Percentiles rank a stretch among this genome's conserved stretches.
Evolutionary conservation across 2,113 vertebrate species (phyloP).

Genomic region (Psephotus haematonotus): DNA sequence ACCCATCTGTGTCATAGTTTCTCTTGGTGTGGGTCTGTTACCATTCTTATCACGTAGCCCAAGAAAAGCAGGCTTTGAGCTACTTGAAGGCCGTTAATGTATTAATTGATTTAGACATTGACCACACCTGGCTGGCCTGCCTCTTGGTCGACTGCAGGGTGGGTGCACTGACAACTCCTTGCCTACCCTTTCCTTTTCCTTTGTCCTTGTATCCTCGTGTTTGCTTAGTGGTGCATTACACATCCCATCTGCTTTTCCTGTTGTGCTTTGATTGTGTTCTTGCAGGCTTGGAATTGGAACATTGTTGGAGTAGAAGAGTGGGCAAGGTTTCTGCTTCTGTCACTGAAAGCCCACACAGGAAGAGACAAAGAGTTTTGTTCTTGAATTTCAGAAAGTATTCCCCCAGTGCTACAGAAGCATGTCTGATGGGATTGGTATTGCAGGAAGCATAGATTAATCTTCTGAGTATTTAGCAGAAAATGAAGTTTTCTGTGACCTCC

Average conservation of each 20-base stretch:
- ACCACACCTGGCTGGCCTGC: not conserved
- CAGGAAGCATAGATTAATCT: not conserved
- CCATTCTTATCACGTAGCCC: accelerated
- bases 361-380: not conserved
- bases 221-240: not conserved
- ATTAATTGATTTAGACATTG: not conserved
- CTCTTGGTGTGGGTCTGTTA: accelerated
- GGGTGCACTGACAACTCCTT: not conserved
- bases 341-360: not conserved
- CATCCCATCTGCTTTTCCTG: not conserved
- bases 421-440: not conserved
- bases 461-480: not conserved
- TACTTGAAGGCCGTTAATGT: not conserved
- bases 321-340: not conserved
- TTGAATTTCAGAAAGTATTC: not conserved
- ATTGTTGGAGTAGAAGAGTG: not conserved
- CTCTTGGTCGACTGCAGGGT: not conserved
- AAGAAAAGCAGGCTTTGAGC: not conserved
- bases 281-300: not conserved
- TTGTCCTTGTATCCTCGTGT: not conserved
- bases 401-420: accelerated
- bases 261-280: not conserved
- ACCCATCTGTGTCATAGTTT: not conserved
- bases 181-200: not conserved
- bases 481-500: not conserved